Evolutionary conservation across 2,797 vertebrate genomes (phyloP).

Genomic region (Mastacembelus armatus): DNA sequence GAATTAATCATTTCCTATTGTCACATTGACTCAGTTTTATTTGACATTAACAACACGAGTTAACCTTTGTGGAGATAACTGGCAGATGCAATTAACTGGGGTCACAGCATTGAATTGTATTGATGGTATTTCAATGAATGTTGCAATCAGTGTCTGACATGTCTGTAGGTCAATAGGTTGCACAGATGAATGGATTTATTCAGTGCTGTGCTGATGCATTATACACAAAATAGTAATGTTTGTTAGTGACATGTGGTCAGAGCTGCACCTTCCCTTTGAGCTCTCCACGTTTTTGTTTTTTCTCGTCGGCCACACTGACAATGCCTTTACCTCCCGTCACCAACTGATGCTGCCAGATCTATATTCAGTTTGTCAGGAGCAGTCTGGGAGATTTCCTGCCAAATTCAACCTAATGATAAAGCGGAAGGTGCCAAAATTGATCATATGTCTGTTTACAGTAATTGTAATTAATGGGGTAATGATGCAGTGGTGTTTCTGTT

Average conservation of each 20-base stretch:
- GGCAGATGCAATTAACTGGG: not conserved
- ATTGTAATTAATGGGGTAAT: not conserved
- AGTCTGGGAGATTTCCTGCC: not conserved
- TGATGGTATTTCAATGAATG: conserved; percentile 5
- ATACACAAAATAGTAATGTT: not conserved
- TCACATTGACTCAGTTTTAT: too few relatives aligned
- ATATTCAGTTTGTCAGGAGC: not conserved
- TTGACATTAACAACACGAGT: not conserved
- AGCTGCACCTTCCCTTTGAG: not conserved
- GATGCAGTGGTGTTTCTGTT: not conserved
- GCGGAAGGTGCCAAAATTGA: not conserved
- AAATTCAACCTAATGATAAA: not conserved
- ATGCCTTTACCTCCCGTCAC: conserved; percentile 1
- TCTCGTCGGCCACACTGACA: not conserved
- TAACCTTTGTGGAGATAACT: conserved; percentile 15
- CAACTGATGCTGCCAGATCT: conserved; percentile 17
- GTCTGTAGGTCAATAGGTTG: conserved; percentile 17
- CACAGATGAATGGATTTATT: conserved; percentile 8
- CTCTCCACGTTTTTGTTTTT: not conserved
- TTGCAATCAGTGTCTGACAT: conserved; percentile 18
- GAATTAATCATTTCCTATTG: too few relatives aligned
- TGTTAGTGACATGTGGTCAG: not conserved
- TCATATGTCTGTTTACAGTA: conserved; percentile 4
- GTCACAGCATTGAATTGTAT: conserved; percentile 13
- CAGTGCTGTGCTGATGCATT: not conserved